phyloP scores from a whole-genome alignment of 2,113 vertebrate species.

The Corydoras sp. region DNA sequence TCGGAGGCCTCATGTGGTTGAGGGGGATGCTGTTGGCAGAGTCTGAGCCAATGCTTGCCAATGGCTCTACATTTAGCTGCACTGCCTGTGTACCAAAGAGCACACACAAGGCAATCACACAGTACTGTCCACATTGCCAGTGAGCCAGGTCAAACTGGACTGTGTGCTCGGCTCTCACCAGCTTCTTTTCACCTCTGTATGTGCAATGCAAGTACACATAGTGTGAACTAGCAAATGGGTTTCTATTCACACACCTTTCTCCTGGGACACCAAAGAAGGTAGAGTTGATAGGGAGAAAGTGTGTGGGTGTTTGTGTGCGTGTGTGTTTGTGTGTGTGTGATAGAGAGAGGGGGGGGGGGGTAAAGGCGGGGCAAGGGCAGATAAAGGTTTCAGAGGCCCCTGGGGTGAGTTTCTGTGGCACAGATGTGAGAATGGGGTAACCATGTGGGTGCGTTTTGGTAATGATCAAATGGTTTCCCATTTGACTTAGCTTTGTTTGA shows the following conservation, averaged over 20 bases:
- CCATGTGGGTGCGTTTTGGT: constrained; percentile 34
- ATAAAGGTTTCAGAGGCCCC: constrained; percentile 42
- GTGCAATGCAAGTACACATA: not conserved
- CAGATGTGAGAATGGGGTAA: constrained; percentile 37
- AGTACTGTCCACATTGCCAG: constrained; percentile 15
- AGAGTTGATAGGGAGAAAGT: no score
- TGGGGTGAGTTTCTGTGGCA: constrained; percentile 40
- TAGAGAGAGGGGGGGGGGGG: no score
- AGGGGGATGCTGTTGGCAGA: constrained; percentile 37
- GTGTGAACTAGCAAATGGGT: no score
- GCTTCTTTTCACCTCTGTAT: constrained; percentile 3
- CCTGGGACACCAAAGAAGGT: no score
- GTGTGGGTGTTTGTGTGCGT: no score
- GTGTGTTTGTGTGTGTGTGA: no score
- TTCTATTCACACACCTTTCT: no score
- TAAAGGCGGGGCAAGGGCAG: constrained; percentile 24
- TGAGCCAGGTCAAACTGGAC: constrained; percentile 35
- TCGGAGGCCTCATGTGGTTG: constrained; percentile 38
- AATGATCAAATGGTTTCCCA: constrained; percentile 41
- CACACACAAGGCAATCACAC: constrained; percentile 26
- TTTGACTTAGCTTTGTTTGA: constrained; percentile 32
- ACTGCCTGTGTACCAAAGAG: constrained; percentile 22
- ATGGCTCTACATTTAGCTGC: constrained; percentile 33
- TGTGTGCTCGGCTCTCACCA: constrained; percentile 10
- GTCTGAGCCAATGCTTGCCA: constrained; percentile 16